These are phyloP conservation scores for Oscheius sp. DNA, from an alignment of 2,888 invertebrate species.

Conservation along the genomic window DNA sequence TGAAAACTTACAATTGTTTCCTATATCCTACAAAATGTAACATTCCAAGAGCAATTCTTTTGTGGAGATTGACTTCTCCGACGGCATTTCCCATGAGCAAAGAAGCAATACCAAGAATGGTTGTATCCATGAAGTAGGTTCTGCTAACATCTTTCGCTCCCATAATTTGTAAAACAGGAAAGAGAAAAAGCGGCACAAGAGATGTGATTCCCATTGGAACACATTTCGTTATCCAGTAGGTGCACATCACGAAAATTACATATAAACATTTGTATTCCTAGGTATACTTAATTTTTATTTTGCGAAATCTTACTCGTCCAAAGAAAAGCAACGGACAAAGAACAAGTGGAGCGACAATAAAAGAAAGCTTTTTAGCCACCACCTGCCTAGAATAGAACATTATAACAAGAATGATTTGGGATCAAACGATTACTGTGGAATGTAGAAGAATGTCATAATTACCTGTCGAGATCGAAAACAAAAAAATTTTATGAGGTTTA, in stretches of 20 bases:
- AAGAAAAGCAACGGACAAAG: constrained; percentile 43
- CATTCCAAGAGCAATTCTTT: constrained; percentile 20
- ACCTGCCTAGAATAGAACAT: too few species aligned
- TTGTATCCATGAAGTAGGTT: constrained; percentile 24
- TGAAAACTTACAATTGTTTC: constrained; percentile 8
- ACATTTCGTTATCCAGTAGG: constrained; percentile 10
- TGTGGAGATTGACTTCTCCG: constrained; percentile 17
- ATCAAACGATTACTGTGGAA: too few species aligned
- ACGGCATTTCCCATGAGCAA: constrained; percentile 24
- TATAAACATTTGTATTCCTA: constrained; percentile 23
- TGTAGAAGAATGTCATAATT: too few species aligned
- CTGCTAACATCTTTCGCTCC: constrained; percentile 4
- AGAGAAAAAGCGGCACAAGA: constrained; percentile 6
- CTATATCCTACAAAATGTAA: constrained; percentile 11
- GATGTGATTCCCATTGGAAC: constrained; percentile 21
- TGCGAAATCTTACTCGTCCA: constrained; percentile 33
- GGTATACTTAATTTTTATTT: too few species aligned
- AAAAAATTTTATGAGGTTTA: too few species aligned
- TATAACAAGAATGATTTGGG: too few species aligned
- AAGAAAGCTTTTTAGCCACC: constrained; percentile 3
- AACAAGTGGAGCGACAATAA: constrained; percentile 42
- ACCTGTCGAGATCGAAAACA: too few species aligned
- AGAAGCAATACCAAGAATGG: constrained; percentile 14
- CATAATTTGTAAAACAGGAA: constrained; percentile 17
- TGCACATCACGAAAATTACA: constrained; percentile 12